Conservation (phyloP, 23 tunicate genomes). For the Trididemnum miniatum region DNA sequence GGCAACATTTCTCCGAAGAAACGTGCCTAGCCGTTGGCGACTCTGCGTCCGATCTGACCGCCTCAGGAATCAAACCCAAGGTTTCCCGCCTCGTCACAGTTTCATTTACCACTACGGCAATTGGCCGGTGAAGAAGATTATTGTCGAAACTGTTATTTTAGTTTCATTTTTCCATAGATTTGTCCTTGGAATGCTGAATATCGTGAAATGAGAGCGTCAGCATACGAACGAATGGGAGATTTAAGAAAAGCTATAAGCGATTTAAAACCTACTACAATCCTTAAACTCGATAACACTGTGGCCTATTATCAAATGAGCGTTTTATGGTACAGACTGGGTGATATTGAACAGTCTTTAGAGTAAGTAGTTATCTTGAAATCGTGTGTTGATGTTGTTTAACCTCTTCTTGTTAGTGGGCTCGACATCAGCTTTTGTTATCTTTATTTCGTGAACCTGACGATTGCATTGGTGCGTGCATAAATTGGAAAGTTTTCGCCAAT, state of each 20-base stretch:
- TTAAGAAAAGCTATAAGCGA: conserved; percentile 87
- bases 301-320: conserved; percentile 76
- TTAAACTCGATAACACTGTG: conserved; percentile 86
- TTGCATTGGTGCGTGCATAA: no score
- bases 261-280: conserved; percentile 86
- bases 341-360: conserved; percentile 89
- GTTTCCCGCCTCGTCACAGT: no score
- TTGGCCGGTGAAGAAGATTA: no score
- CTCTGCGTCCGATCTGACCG: no score
- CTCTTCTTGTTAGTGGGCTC: background rate
- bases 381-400: background rate
- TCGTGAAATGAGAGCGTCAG: conserved; percentile 82
- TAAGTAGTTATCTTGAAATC: conserved; percentile 30
- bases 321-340: conserved; percentile 87
- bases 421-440: no score
- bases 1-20: no score
- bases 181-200: conserved; percentile 97
- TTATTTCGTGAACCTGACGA: no score
- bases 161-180: conserved; percentile 39
- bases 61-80: no score
- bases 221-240: conserved; percentile 84
- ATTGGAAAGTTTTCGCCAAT: no score
- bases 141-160: no score
- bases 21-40: no score
- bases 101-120: no score